Evolutionary conservation across 2,113 vertebrate species (phyloP).

Genomic region (Channa argus): DNA sequence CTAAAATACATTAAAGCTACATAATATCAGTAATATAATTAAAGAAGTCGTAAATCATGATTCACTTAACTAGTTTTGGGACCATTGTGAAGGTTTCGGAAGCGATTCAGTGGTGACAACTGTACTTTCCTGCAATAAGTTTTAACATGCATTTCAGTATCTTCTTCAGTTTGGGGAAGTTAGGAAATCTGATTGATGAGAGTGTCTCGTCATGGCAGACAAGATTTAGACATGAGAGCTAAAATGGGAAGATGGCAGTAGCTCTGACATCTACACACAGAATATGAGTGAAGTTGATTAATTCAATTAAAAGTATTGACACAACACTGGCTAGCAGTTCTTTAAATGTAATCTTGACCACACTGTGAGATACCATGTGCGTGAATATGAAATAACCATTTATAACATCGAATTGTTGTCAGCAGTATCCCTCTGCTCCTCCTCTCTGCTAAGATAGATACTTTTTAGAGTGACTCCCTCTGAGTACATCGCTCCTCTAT

Average conservation of each 20-base stretch:
- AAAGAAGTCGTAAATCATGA: too few species aligned
- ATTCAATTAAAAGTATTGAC: not conserved
- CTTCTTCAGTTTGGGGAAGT: not conserved
- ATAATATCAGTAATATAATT: too few species aligned
- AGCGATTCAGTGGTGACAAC: too few species aligned
- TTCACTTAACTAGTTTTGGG: too few species aligned
- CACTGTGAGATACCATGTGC: not conserved
- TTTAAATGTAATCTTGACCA: not conserved
- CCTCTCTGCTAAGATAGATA: constrained; percentile 22
- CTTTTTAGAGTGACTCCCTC: constrained; percentile 22
- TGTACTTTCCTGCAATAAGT: too few species aligned
- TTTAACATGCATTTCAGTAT: too few species aligned
- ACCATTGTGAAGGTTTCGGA: too few species aligned
- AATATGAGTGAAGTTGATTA: not conserved
- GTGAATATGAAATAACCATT: not conserved
- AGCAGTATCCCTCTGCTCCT: too few species aligned
- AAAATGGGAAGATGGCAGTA: not conserved
- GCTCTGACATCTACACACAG: not conserved
- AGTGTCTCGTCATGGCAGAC: not conserved
- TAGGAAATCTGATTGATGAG: not conserved
- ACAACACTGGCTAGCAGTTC: not conserved
- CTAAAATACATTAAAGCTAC: too few species aligned
- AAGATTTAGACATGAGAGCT: not conserved
- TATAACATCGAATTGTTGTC: too few species aligned
- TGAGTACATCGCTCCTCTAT: constrained; percentile 34